Percentiles rank a stretch among this genome's conserved stretches.
These are phyloP conservation scores for Drosophila prosaltans DNA, from an alignment of 1,140 invertebrate species.

Conservation along the genomic window DNA sequence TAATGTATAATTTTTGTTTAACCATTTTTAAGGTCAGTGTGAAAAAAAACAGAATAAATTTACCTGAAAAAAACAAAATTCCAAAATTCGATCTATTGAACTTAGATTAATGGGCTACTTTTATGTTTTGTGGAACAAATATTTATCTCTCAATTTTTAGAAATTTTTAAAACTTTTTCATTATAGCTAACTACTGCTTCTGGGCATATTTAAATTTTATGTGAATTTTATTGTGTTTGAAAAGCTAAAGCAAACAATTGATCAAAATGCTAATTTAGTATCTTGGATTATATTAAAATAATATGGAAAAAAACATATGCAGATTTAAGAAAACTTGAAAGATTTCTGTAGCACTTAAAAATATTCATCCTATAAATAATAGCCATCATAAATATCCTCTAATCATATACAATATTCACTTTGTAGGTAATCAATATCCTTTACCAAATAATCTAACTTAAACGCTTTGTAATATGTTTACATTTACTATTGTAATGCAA, in stretches of 20 bases:
- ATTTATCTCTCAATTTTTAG: not conserved
- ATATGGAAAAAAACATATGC: too few relatives aligned
- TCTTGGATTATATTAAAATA: too few relatives aligned
- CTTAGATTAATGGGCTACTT: not conserved
- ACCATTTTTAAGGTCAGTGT: slow-evolving; percentile 5
- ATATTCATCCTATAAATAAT: too few relatives aligned
- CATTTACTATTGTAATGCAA: not conserved
- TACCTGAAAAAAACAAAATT: not conserved
- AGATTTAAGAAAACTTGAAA: too few relatives aligned
- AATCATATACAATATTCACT: too few relatives aligned
- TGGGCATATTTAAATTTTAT: not conserved
- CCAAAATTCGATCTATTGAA: not conserved
- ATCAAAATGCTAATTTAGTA: too few relatives aligned
- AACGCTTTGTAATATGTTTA: not conserved
- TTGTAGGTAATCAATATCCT: too few relatives aligned
- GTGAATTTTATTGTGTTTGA: too few relatives aligned
- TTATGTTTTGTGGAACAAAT: not conserved
- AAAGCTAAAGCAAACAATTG: too few relatives aligned
- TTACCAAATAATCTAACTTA: not conserved
- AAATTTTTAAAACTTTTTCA: not conserved
- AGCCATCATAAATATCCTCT: too few relatives aligned
- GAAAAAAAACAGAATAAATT: slow-evolving; percentile 1
- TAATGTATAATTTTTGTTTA: slow-evolving; percentile 18
- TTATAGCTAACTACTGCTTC: not conserved
- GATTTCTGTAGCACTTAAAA: too few relatives aligned